A percentile compares a stretch with the other conserved stretches of the same genome.
These are phyloP conservation scores for Orthosia gracilis DNA, from an alignment of 2,888 invertebrate genomes.

Conservation along the genomic window DNA sequence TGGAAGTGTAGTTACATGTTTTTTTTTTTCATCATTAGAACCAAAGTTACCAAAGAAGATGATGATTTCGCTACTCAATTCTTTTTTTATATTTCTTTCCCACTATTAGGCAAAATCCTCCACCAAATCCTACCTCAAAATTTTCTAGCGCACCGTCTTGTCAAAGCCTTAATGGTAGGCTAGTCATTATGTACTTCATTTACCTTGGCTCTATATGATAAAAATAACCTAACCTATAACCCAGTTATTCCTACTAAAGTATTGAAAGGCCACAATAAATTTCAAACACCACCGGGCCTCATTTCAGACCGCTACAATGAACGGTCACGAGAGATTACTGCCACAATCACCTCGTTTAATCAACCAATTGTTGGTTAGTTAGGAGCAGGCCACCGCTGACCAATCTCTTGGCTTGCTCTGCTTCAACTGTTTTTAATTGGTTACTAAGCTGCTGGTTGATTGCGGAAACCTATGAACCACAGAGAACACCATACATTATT, in stretches of 20 bases:
- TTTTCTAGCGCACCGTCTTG: too few species aligned
- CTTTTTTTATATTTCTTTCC: too few species aligned
- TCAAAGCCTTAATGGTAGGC: too few species aligned
- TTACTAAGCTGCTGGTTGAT: constrained; percentile 14
- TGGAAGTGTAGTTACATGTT: too few species aligned
- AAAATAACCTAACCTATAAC: not conserved
- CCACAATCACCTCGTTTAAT: constrained; percentile 50
- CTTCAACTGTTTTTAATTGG: constrained; percentile 44
- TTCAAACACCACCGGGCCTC: constrained; percentile 11
- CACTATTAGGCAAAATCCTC: too few species aligned
- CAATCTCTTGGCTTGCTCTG: constrained; percentile 38
- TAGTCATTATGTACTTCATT: not conserved
- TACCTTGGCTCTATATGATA: not conserved
- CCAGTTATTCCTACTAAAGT: constrained; percentile 9
- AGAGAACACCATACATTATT: not conserved
- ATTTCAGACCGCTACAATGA: constrained; percentile 40
- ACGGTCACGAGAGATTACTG: constrained; percentile 43
- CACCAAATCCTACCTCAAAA: too few species aligned
- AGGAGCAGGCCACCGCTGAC: constrained; percentile 25
- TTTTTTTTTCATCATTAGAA: too few species aligned
- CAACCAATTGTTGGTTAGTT: constrained; percentile 54
- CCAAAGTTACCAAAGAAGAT: too few species aligned
- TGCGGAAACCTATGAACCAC: not conserved
- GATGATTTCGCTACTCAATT: too few species aligned
- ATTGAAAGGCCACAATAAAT: constrained; percentile 23